A percentile compares a stretch with the other conserved stretches of the same genome.
These are phyloP conservation scores for Chloropsis cyanopogon DNA, from an alignment of 2,113 vertebrate species.

Conservation along the genomic window DNA sequence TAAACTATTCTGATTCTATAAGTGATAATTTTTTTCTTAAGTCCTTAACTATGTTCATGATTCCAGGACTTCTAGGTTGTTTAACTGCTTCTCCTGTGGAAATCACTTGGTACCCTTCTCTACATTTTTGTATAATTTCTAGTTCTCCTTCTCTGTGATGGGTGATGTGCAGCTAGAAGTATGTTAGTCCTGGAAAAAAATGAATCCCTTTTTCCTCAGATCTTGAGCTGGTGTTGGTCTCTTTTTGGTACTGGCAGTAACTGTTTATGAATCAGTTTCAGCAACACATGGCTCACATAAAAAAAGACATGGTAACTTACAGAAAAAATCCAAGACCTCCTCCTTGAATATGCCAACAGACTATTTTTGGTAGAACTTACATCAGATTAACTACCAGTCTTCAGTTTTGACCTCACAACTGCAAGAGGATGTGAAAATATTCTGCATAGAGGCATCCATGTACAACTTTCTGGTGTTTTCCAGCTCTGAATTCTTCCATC, in stretches of 20 bases:
- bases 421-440: neutral
- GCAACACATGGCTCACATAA: neutral
- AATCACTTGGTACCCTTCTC: neutral
- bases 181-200: neutral
- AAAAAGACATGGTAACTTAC: neutral
- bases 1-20: neutral
- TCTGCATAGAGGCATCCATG: neutral
- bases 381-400: neutral
- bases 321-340: neutral
- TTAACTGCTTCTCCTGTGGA: neutral
- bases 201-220: neutral
- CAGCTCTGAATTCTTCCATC: neutral
- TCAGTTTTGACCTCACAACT: neutral
- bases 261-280: neutral
- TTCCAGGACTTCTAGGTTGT: neutral
- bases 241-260: neutral
- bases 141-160: neutral
- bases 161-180: neutral
- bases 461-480: neutral
- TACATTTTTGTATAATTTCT: neutral
- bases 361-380: neutral
- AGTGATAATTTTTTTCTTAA: neutral
- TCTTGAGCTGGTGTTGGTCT: neutral
- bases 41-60: neutral
- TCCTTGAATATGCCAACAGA: neutral